Conservation (phyloP, 2,797 vertebrate genomes). For the Botia almorhae region DNA sequence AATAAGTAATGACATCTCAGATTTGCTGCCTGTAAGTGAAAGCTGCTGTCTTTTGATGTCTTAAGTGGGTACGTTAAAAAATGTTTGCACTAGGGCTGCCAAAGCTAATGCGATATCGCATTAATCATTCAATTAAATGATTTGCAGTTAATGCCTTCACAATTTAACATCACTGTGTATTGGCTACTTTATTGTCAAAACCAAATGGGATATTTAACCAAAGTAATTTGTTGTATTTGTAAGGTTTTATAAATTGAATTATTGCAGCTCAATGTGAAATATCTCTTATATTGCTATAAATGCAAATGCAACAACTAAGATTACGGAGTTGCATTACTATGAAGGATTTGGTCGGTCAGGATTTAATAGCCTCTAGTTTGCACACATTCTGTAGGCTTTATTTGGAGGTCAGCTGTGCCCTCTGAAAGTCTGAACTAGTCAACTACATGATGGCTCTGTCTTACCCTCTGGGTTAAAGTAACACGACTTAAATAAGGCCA, state of each 20-base stretch:
- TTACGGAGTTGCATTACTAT: too few relatives aligned
- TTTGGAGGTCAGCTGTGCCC: not conserved
- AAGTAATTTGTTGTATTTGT: too few relatives aligned
- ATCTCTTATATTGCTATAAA: too few relatives aligned
- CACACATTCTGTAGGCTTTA: not conserved
- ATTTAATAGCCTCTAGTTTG: too few relatives aligned
- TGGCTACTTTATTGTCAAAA: not conserved
- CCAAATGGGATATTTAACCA: too few relatives aligned
- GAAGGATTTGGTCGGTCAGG: too few relatives aligned
- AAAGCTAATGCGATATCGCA: not conserved
- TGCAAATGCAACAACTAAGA: too few relatives aligned
- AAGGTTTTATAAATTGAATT: too few relatives aligned
- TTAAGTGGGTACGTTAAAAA: not conserved
- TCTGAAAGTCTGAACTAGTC: not conserved
- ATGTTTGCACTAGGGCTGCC: not conserved
- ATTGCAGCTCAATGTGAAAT: too few relatives aligned
- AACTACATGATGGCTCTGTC: not conserved
- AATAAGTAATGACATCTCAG: slow-evolving; percentile 81
- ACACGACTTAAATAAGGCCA: not conserved
- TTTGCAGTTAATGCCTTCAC: not conserved
- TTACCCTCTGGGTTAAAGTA: slow-evolving; percentile 38
- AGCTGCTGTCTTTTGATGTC: slow-evolving; percentile 12
- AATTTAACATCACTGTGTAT: not conserved
- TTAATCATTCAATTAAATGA: not conserved
- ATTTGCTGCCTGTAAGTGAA: slow-evolving; percentile 89